phyloP scores from a whole-genome alignment of 2,888 invertebrate genomes.

The Copidosoma aretas region DNA sequence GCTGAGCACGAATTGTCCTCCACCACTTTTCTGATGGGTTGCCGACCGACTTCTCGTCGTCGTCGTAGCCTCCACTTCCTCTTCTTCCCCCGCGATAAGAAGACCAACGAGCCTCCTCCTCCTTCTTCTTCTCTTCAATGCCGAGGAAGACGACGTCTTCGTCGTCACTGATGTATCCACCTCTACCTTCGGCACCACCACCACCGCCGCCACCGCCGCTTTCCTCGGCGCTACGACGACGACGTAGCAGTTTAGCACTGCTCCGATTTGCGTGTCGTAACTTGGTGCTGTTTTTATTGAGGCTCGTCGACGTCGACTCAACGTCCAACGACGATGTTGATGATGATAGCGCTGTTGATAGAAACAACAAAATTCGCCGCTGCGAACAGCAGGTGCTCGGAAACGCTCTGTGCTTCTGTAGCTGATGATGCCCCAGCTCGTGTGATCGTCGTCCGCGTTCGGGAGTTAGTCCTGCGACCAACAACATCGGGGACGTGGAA shows the following conservation, averaged over 20 bases:
- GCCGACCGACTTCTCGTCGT: constrained; percentile 51
- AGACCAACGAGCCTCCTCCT: background rate
- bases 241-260: background rate
- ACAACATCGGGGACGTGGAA: constrained; percentile 62
- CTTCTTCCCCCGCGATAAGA: background rate
- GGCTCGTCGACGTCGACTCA: background rate
- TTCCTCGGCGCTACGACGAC: background rate
- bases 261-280: too few species aligned
- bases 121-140: too few species aligned
- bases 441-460: constrained; percentile 62
- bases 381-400: background rate
- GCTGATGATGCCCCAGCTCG: constrained; percentile 31
- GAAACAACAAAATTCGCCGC: background rate
- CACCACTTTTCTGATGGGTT: constrained; percentile 11
- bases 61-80: constrained; percentile 50
- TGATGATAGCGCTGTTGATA: too few species aligned
- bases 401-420: background rate
- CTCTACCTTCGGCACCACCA: background rate
- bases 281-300: too few species aligned
- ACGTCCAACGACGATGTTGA: background rate
- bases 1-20: constrained; percentile 72
- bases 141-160: background rate
- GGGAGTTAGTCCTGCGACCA: constrained; percentile 63
- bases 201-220: background rate
- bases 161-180: background rate